Evolutionary conservation across 2,113 vertebrate species (phyloP).

Genomic region (Plotosus lineatus): DNA sequence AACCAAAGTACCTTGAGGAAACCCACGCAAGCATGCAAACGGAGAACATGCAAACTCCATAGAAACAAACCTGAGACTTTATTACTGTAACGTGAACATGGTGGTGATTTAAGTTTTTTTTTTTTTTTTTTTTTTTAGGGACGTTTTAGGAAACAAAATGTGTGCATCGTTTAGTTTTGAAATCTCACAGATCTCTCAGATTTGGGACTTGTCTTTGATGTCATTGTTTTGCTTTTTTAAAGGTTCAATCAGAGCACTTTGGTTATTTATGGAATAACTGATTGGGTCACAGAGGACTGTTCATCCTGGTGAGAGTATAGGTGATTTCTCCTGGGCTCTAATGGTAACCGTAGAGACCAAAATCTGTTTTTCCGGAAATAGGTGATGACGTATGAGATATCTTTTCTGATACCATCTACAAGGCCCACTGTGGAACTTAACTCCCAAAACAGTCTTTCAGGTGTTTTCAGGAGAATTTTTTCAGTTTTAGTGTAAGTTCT

Average conservation of each 20-base stretch:
- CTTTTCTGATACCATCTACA: constrained; percentile 2
- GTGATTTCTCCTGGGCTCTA: constrained; percentile 36
- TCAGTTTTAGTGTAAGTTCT: not conserved
- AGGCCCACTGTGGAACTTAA: constrained; percentile 10
- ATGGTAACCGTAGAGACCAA: constrained; percentile 50
- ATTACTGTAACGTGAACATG: no score
- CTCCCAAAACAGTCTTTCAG: constrained; percentile 7
- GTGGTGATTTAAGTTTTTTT: no score
- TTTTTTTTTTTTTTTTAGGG: not conserved
- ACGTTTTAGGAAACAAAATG: constrained; percentile 27
- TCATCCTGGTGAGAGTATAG: constrained; percentile 42
- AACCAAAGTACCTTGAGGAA: no score
- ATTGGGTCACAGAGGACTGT: constrained; percentile 43
- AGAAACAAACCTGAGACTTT: no score
- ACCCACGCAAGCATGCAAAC: no score
- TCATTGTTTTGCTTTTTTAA: constrained; percentile 21
- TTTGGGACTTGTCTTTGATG: constrained; percentile 2
- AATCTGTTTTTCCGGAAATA: constrained; percentile 36
- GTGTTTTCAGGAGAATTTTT: not conserved
- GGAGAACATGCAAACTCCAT: no score
- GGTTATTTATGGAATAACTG: constrained; percentile 39
- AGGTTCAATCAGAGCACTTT: not conserved
- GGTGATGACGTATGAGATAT: constrained; percentile 7
- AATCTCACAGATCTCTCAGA: constrained; percentile 1
- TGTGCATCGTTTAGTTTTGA: not conserved